Base-by-base conservation (phyloP, 2,888 invertebrate species). In the Encarsia formosa region DNA sequence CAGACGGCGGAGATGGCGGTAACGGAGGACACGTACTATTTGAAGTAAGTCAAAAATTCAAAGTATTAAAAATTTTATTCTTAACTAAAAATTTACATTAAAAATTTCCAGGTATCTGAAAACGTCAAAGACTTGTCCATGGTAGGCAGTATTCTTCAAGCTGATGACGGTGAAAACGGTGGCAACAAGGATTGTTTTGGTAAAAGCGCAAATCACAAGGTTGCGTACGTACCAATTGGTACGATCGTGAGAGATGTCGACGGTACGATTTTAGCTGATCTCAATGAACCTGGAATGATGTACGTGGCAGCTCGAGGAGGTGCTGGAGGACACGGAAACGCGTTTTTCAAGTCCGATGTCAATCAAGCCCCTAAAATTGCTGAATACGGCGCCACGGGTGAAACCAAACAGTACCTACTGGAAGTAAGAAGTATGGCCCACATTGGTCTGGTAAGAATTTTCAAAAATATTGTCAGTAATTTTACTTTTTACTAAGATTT, bases 1-100 rank as follows among this genome's bases (percentile, higher is more conserved):
- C 96, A 0, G 91, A 94, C 73, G 97, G 96, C 0, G 98, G 97
- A 0, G 94, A 98, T 73, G 99, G 98, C 0, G 99, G 99, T 0
- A 83, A 90, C 68, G 97, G 97, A 0, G 97, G 92, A 0, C 97
- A 98, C 76, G 87, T 98, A 2, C 81, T 97, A 49, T 88, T 97
- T 59, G 77, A 82, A 76, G 83, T 82, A 65, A 54, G 51, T 57
- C 43, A 48, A 52, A 47, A 49, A 35, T 49, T 34, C 35, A 35
- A 9, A 38, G 5, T 16, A 48, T 31, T 39, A 49, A 45, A 31
- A 31, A 31, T 16, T 44, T 49, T 35, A 22, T 46, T 22, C 11
- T 19, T 20, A 42, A 42, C 20, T 48, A 19, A 40, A 37, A 46
- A 22, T 49, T 15, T 26, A 9, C 11, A 34, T 15, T 47, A 20